Evolutionary conservation across 2,113 vertebrate species (phyloP).

Genomic region (Myotis davidii): DNA sequence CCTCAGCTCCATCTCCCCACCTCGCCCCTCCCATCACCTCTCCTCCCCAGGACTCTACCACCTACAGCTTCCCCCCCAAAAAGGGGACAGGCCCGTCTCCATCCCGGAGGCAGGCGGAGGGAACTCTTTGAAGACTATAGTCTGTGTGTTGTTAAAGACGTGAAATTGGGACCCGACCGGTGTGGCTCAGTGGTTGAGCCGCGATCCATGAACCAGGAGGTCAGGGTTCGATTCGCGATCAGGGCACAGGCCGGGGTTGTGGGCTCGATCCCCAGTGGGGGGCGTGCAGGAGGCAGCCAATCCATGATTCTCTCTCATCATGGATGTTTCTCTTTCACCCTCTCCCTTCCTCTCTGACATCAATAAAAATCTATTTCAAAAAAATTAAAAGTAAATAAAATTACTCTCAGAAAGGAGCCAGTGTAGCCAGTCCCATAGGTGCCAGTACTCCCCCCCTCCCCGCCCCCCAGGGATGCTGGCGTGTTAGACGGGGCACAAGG

Average conservation of each 20-base stretch:
- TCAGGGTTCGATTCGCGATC: too few species aligned
- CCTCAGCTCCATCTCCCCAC: background rate
- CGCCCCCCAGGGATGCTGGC: background rate
- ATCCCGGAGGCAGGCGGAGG: background rate
- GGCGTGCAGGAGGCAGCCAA: too few species aligned
- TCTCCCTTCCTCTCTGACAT: too few species aligned
- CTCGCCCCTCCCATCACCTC: background rate
- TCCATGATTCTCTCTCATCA: too few species aligned
- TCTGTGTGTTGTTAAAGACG: background rate
- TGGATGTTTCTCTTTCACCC: too few species aligned
- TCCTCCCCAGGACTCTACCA: fast-evolving
- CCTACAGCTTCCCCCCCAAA: background rate
- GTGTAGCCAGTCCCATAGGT: fast-evolving
- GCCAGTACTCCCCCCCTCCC: fast-evolving
- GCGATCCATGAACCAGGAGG: too few species aligned
- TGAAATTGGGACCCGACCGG: background rate
- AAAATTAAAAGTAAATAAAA: background rate
- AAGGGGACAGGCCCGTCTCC: too few species aligned
- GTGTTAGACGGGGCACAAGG: background rate
- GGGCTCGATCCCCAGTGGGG: too few species aligned
- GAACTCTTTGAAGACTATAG: background rate
- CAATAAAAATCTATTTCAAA: too few species aligned
- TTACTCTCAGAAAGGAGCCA: background rate
- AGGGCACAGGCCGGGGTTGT: too few species aligned
- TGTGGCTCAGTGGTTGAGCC: too few species aligned